Conservation (phyloP, 1,140 invertebrate species). For the Macrosteles quadrilineatus region DNA sequence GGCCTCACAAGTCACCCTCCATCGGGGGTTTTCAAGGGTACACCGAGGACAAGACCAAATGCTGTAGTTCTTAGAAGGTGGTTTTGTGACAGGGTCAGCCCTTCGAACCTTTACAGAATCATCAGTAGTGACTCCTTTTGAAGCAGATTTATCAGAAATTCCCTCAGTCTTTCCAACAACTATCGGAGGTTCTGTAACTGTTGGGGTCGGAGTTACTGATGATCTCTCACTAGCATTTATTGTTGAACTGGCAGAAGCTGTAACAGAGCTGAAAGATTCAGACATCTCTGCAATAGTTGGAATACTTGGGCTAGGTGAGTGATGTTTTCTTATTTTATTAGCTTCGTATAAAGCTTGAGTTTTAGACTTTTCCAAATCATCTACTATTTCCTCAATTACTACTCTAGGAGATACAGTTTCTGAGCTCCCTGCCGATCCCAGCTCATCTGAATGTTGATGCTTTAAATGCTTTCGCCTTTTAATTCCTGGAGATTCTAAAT, state of each 20-base stretch:
- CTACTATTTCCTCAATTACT: constrained; percentile 41
- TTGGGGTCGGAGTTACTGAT: background rate
- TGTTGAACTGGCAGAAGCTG: constrained; percentile 43
- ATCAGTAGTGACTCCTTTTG: too few species aligned
- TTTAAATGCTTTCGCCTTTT: constrained; percentile 21
- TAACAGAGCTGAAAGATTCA: constrained; percentile 44
- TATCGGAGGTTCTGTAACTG: background rate
- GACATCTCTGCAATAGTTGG: constrained; percentile 48
- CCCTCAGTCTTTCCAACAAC: background rate
- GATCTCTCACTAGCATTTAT: constrained; percentile 12
- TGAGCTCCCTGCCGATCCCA: background rate
- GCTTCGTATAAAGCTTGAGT: constrained; percentile 42
- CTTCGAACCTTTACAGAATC: too few species aligned
- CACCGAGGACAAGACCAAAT: constrained; percentile 58
- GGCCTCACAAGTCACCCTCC: constrained; percentile 59
- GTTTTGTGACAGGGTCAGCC: constrained; percentile 20
- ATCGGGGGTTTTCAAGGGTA: constrained; percentile 56
- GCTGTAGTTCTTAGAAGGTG: constrained; percentile 1
- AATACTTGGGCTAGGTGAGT: constrained; percentile 46
- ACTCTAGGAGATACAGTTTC: constrained; percentile 30
- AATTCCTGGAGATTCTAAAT: constrained; percentile 16
- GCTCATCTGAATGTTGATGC: background rate
- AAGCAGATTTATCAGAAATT: too few species aligned
- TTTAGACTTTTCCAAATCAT: constrained; percentile 42
- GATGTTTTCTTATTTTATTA: constrained; percentile 38